Percentiles rank a stretch among this genome's conserved stretches.
These are phyloP conservation scores for Lycaena phlaeas DNA, from an alignment of 2,888 invertebrate genomes.

Conservation along the genomic window DNA sequence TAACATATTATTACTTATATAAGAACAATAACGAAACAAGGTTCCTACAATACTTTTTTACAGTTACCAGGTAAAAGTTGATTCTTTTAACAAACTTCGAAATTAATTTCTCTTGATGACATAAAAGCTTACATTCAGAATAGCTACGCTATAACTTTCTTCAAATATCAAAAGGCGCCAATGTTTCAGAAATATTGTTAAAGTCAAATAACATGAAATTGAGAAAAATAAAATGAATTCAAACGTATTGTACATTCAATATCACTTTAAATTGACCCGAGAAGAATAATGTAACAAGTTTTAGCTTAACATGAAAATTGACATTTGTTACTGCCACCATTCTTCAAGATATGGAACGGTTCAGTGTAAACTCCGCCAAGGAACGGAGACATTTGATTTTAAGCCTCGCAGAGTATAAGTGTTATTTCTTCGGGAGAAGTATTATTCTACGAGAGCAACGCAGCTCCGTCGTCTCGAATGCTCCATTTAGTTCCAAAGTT, in stretches of 20 bases:
- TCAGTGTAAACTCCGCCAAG: slow-evolving; percentile 46
- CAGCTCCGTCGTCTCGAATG: slow-evolving; percentile 68
- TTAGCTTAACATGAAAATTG: slow-evolving; percentile 31
- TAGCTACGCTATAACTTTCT: too few species aligned
- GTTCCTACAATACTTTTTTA: too few species aligned
- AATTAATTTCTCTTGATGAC: too few species aligned
- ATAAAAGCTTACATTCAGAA: too few species aligned
- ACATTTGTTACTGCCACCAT: slow-evolving; percentile 45
- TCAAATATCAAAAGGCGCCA: too few species aligned
- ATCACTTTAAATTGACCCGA: slow-evolving; percentile 5
- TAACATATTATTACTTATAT: too few species aligned
- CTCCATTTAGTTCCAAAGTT: slow-evolving; percentile 74
- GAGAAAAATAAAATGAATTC: not conserved
- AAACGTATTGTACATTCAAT: not conserved
- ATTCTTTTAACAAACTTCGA: too few species aligned
- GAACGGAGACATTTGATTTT: slow-evolving; percentile 70
- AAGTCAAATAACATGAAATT: not conserved
- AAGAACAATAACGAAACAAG: too few species aligned
- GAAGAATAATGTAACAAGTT: slow-evolving; percentile 20
- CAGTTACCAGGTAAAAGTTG: too few species aligned
- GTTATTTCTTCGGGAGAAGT: slow-evolving; percentile 70
- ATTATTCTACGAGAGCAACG: slow-evolving; percentile 70
- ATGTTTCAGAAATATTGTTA: too few species aligned
- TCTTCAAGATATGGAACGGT: slow-evolving; percentile 42
- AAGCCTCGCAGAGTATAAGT: slow-evolving; percentile 72